These are phyloP conservation scores for Orius laevigatus DNA, from an alignment of 1,140 invertebrate species.

Conservation along the genomic window DNA sequence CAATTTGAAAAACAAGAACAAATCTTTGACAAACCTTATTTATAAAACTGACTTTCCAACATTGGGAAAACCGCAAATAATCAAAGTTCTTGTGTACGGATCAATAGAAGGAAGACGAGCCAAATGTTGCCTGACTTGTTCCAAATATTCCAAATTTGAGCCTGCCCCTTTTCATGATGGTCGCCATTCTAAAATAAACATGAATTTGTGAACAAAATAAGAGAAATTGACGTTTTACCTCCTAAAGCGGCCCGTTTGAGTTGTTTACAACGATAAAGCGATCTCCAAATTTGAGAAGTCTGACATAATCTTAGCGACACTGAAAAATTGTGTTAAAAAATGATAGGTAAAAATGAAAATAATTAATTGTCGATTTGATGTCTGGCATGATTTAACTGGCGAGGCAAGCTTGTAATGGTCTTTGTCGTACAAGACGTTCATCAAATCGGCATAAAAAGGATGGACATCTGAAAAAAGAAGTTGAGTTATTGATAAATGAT, in stretches of 20 bases:
- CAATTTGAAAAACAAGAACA: constrained; percentile 17
- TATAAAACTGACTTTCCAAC: constrained; percentile 98
- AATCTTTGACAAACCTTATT: constrained; percentile 57
- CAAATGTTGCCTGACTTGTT: constrained; percentile 98
- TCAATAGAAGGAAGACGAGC: constrained; percentile 96
- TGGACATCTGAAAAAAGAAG: constrained; percentile 54
- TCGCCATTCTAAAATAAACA: constrained; percentile 64
- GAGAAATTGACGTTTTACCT: no score
- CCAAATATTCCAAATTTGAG: constrained; percentile 89
- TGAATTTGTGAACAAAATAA: constrained; percentile 1
- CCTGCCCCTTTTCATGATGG: constrained; percentile 90
- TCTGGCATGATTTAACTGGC: constrained; percentile 93
- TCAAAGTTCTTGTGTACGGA: constrained; percentile 92
- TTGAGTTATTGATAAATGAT: no score
- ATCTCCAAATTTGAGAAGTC: constrained; percentile 92
- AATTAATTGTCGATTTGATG: constrained; percentile 92
- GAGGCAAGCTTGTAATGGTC: constrained; percentile 98
- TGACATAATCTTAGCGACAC: constrained; percentile 94
- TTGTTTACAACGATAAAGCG: constrained; percentile 93
- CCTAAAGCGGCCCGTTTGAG: constrained; percentile 92
- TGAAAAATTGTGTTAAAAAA: constrained; percentile 35
- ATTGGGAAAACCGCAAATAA: constrained; percentile 98
- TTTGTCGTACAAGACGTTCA: constrained; percentile 99
- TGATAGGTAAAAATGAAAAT: no score
- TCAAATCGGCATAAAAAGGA: constrained; percentile 97